phyloP scores from a whole-genome alignment of 2,888 invertebrate species.

The Microctonus hyperodae region DNA sequence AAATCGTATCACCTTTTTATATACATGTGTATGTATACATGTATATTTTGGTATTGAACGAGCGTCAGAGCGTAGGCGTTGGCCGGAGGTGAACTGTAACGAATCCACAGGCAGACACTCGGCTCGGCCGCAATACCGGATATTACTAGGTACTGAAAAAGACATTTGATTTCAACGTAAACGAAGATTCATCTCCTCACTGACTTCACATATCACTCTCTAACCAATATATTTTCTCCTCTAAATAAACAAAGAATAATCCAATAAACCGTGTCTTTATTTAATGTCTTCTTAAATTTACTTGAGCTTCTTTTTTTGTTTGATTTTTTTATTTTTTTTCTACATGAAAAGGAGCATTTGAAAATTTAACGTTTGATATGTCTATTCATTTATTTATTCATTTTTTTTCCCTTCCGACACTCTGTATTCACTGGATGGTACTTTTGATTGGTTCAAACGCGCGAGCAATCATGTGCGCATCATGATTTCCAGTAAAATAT shows the following conservation, averaged over 20 bases:
- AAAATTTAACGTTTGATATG: too few species aligned
- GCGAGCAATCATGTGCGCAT: not conserved
- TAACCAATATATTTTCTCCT: not conserved
- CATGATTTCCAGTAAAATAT: conserved; percentile 38
- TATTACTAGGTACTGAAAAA: conserved; percentile 56
- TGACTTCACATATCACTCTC: conserved; percentile 8
- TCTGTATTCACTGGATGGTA: not conserved
- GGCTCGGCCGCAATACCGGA: conserved; percentile 46
- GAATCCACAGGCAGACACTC: conserved; percentile 44
- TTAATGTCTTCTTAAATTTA: not conserved
- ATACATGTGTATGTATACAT: too few species aligned
- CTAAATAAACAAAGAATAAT: not conserved
- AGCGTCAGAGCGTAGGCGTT: conserved; percentile 26
- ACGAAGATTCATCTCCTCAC: conserved; percentile 44
- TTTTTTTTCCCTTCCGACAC: too few species aligned
- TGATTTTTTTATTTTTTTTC: too few species aligned
- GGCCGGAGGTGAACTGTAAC: conserved; percentile 45
- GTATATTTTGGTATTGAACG: conserved; percentile 29
- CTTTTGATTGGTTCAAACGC: not conserved
- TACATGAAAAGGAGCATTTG: too few species aligned
- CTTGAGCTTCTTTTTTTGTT: too few species aligned
- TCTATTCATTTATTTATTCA: too few species aligned
- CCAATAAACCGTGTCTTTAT: not conserved
- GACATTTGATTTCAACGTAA: conserved; percentile 55
- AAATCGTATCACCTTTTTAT: conserved; percentile 25